Evolutionary conservation across 2,888 invertebrate genomes (phyloP).

Genomic region (Gibbula magus): DNA sequence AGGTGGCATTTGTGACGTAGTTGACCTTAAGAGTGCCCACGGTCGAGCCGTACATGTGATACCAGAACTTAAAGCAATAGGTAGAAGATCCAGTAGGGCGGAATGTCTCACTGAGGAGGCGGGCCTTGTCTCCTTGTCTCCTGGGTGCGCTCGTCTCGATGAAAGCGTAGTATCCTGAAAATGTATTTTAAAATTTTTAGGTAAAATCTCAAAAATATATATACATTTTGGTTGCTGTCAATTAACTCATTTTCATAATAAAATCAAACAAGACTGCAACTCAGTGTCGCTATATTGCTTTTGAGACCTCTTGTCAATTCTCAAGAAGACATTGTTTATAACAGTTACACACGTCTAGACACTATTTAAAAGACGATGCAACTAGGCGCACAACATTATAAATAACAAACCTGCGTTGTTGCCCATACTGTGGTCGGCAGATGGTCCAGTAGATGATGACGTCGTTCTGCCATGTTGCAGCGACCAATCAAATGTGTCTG

Average conservation of each 20-base stretch:
- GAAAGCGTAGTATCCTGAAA: constrained; percentile 56
- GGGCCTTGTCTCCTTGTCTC: constrained; percentile 57
- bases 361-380: background rate
- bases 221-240: background rate
- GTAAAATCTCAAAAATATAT: background rate
- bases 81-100: constrained; percentile 47
- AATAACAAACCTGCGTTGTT: constrained; percentile 46
- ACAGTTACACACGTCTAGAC: too few species aligned
- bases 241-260: too few species aligned
- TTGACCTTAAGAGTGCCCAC: constrained; percentile 65
- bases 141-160: constrained; percentile 65
- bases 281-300: too few species aligned
- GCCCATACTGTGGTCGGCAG: constrained; percentile 63
- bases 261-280: too few species aligned
- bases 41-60: constrained; percentile 68
- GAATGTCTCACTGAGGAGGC: constrained; percentile 56
- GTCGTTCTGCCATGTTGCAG: constrained; percentile 48
- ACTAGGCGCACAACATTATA: background rate
- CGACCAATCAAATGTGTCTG: constrained; percentile 69
- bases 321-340: too few species aligned
- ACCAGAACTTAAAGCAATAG: constrained; percentile 69
- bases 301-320: too few species aligned
- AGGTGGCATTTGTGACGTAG: constrained; percentile 47
- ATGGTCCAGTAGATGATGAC: constrained; percentile 59
- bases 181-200: too few species aligned